Evolutionary conservation across 2,888 invertebrate species (phyloP).

Genomic region (Philereme transversata): DNA sequence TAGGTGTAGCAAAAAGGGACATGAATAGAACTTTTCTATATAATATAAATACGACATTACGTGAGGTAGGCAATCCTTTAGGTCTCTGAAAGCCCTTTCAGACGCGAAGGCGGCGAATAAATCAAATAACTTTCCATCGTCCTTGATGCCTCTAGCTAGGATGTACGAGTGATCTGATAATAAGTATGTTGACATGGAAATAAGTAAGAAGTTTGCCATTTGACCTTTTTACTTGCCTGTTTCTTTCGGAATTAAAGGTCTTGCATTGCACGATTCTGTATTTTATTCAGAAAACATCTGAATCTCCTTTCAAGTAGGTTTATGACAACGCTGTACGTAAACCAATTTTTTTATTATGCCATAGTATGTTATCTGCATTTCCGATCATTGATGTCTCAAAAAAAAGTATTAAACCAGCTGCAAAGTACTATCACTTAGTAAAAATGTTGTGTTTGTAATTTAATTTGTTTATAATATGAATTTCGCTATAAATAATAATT

Average conservation of each 20-base stretch:
- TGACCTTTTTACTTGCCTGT: not conserved
- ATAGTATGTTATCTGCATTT: too few species aligned
- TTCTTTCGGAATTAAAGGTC: not conserved
- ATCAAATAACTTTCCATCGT: slow-evolving; percentile 55
- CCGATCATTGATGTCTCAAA: too few species aligned
- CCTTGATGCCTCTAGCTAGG: slow-evolving; percentile 18
- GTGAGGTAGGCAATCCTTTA: slow-evolving; percentile 39
- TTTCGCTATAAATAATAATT: too few species aligned
- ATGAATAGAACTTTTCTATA: slow-evolving; percentile 31
- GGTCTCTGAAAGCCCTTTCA: slow-evolving; percentile 30
- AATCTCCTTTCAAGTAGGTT: too few species aligned
- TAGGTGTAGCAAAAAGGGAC: slow-evolving; percentile 1
- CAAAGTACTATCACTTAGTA: too few species aligned
- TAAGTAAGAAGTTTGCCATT: not conserved
- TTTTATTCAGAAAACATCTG: too few species aligned
- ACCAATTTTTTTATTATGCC: too few species aligned
- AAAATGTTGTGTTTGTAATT: too few species aligned
- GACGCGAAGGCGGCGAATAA: slow-evolving; percentile 47
- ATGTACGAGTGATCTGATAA: slow-evolving; percentile 2
- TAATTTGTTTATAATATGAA: too few species aligned
- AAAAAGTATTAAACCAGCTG: too few species aligned
- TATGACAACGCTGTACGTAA: too few species aligned
- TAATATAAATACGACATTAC: slow-evolving; percentile 41
- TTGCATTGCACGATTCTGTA: too few species aligned
- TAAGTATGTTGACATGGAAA: not conserved